Evolutionary conservation across 2,888 invertebrate species (phyloP), one percentile per base, ranked within the genome.

Genomic region (Xestia xanthographa): DNA sequence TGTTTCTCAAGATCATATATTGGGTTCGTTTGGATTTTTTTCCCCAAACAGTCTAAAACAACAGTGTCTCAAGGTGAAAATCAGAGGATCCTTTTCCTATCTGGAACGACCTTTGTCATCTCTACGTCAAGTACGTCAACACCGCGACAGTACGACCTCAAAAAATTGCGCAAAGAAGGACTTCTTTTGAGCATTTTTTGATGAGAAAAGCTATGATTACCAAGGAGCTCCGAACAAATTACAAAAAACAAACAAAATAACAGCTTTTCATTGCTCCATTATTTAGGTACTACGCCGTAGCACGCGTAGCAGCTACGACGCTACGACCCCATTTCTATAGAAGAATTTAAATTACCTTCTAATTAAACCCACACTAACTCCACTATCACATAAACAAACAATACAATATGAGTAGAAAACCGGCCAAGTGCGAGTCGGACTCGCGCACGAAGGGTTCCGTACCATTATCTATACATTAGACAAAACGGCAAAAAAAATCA

Each of bases 171-270:
- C 20, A 75, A 80, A 66, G 17, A 11, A n/a, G 34, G 58, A 29
- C 20, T 58, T 58, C 29, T 9, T 58, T 29, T 29, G 20, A 20
- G 34, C 58, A 60, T 9, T 34, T 26, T 43, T n/a, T 66, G 41
- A 70, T 70, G 48, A 56, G 17, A 66, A 75, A 70, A 50, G 11
- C 45, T 50, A 9, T 75, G 58, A 79, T 62, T 79, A 72, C 29
- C 53, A 53, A 41, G 17, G 43, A 78, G 45, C 45, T n/a, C 8
- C 29, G 29, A 29, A 72, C 14, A 56, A 14, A 56, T 26, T 12
- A n/a, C 9, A 43, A 38, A 38, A 50, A 72, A 17, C 12, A 22
- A 53, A 58, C 1, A 65, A 45, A 26, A 5, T 41, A n/a, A 5
- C 62, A n/a, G 6, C 5, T 62, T 14, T n/a, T 58, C 20, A 12